Percentiles rank a stretch among this genome's conserved stretches.
Conservation (phyloP, 1,140 invertebrate species). For the Hypothenemus hampei region DNA sequence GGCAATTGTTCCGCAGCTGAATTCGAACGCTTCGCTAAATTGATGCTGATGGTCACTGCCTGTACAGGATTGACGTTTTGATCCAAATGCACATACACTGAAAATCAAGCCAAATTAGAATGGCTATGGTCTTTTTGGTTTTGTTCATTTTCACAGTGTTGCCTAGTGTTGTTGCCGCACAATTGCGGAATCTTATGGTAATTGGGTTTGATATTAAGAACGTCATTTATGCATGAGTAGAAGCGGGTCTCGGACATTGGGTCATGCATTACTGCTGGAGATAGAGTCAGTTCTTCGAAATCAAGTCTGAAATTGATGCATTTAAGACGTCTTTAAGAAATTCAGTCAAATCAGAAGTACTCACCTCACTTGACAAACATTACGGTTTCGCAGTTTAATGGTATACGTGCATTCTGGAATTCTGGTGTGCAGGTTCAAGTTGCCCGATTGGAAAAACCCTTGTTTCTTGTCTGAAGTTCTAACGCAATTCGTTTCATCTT, state of each 20-base stretch:
- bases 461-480: conserved; percentile 31
- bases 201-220: conserved; percentile 25
- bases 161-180: conserved; percentile 36
- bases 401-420: conserved; percentile 28
- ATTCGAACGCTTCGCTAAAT: conserved; percentile 31
- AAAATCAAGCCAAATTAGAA: no score
- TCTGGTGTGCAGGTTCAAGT: conserved; percentile 1
- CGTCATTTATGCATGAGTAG: conserved; percentile 26
- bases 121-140: no score
- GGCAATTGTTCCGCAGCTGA: conserved; percentile 34
- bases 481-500: conserved; percentile 29
- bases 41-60: conserved; percentile 30
- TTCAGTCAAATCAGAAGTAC: background rate
- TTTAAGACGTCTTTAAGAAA: background rate
- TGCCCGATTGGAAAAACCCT: conserved; percentile 31
- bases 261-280: conserved; percentile 4
- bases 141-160: conserved; percentile 40
- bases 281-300: conserved; percentile 31
- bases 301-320: conserved; percentile 29
- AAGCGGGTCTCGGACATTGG: background rate
- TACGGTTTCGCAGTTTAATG: conserved; percentile 32
- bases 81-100: conserved; percentile 39
- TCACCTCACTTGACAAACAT: conserved; percentile 41
- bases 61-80: conserved; percentile 17
- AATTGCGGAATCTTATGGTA: conserved; percentile 30